phyloP scores from a whole-genome alignment of 1,140 invertebrate species.

The Cotesia typhae region DNA sequence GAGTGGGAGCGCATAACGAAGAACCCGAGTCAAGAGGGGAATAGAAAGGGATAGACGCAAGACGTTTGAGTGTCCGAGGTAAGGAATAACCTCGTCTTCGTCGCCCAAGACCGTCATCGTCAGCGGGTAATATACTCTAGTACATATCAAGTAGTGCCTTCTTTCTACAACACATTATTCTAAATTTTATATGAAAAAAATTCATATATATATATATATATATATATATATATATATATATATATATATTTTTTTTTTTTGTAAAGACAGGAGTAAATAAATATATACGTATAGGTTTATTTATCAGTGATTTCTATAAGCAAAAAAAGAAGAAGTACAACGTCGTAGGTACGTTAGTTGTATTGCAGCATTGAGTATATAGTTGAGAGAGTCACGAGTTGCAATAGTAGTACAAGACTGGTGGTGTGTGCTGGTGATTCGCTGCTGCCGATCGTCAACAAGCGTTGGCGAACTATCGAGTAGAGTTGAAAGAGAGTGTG shows the following conservation, averaged over 20 bases:
- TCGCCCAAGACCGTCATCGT: no score
- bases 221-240: no score
- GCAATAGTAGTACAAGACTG: slow-evolving; percentile 7
- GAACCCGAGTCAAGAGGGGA: slow-evolving; percentile 23
- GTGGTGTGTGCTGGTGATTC: slow-evolving; percentile 10
- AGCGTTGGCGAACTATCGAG: neutral
- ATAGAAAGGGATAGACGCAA: slow-evolving; percentile 33
- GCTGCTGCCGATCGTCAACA: slow-evolving; percentile 20
- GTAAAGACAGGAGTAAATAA: neutral
- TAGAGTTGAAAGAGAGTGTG: slow-evolving; percentile 12
- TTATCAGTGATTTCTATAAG: slow-evolving; percentile 2
- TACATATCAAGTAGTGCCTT: neutral
- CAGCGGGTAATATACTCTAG: no score
- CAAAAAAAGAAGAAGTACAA: neutral
- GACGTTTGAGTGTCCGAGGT: slow-evolving; percentile 27
- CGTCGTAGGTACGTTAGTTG: neutral
- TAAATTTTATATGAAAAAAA: neutral
- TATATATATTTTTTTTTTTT: no score
- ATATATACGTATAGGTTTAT: slow-evolving; percentile 4
- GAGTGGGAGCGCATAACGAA: slow-evolving; percentile 35
- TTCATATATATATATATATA: no score
- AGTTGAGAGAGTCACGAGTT: slow-evolving; percentile 17
- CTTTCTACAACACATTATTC: neutral
- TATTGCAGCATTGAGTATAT: slow-evolving; percentile 2
- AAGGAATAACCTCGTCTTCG: slow-evolving; percentile 2